Conservation (phyloP, 2,113 vertebrate genomes). For the Melanocharis versteri region DNA sequence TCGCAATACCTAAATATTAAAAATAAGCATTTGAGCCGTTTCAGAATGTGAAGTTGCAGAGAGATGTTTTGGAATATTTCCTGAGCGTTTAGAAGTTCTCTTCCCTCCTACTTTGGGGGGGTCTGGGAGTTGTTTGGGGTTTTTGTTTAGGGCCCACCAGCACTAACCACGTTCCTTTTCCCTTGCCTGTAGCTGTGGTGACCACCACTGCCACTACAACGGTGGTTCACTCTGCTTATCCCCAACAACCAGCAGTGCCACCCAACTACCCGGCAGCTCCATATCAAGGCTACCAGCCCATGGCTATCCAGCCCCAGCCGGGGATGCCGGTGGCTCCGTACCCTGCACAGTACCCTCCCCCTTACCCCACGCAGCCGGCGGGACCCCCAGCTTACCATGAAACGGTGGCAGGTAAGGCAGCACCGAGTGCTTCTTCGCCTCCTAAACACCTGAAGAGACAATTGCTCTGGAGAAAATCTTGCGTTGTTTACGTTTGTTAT, state of each 20-base stretch:
- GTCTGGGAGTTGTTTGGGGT: neutral
- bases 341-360: conserved; percentile 73
- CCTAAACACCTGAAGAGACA: neutral
- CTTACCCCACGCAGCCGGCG: conserved; percentile 57
- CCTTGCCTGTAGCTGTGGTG: conserved; percentile 76
- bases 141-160: neutral
- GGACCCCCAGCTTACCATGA: conserved; percentile 89
- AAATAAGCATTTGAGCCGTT: neutral
- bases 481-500: neutral
- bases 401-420: conserved; percentile 74
- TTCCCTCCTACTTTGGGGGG: rapidly evolving
- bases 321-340: conserved; percentile 64
- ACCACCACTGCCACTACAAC: conserved; percentile 80
- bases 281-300: conserved; percentile 82
- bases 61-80: neutral
- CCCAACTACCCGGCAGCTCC: conserved; percentile 72
- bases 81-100: neutral
- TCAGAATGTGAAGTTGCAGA: neutral
- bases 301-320: conserved; percentile 75
- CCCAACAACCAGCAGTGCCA: conserved; percentile 70
- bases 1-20: neutral
- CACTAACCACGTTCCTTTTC: neutral
- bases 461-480: neutral
- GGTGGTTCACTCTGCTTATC: conserved; percentile 78
- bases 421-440: neutral